Percentiles rank a stretch among this genome's conserved stretches.
Conservation (phyloP, 2,797 vertebrate species). For the Petrocephalus sullivani region DNA sequence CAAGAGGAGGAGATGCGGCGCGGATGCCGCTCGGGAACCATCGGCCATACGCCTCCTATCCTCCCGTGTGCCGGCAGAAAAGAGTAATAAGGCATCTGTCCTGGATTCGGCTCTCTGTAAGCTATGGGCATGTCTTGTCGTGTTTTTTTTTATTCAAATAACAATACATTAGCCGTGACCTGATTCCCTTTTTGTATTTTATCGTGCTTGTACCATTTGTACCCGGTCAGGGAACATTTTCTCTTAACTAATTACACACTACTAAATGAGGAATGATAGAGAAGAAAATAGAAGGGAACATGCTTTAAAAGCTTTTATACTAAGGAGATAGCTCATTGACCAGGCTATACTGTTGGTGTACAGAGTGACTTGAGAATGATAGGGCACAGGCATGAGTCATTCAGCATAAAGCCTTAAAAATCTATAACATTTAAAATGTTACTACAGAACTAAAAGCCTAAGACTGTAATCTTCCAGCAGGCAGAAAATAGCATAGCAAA, state of each 20-base stretch:
- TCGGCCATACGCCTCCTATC: neutral
- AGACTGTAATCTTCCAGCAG: neutral
- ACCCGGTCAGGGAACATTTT: neutral
- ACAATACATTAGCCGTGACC: neutral
- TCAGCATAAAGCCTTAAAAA: neutral
- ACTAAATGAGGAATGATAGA: neutral
- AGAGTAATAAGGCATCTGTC: neutral
- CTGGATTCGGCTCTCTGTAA: neutral
- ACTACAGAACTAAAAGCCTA: neutral
- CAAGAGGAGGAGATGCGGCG: neutral
- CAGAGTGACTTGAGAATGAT: neutral
- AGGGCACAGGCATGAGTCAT: neutral
- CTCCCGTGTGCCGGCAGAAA: neutral
- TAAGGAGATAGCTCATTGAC: neutral
- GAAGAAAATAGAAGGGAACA: neutral
- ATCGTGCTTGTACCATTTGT: neutral
- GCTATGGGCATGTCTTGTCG: neutral
- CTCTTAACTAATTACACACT: neutral
- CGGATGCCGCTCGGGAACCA: neutral
- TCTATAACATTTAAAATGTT: neutral
- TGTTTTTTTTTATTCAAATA: neutral
- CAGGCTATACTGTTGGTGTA: neutral
- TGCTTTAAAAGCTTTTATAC: neutral
- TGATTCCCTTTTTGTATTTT: neutral
- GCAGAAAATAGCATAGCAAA: neutral